Conservation (phyloP, 2,888 invertebrate species). For the Chrysina gloriosa region DNA sequence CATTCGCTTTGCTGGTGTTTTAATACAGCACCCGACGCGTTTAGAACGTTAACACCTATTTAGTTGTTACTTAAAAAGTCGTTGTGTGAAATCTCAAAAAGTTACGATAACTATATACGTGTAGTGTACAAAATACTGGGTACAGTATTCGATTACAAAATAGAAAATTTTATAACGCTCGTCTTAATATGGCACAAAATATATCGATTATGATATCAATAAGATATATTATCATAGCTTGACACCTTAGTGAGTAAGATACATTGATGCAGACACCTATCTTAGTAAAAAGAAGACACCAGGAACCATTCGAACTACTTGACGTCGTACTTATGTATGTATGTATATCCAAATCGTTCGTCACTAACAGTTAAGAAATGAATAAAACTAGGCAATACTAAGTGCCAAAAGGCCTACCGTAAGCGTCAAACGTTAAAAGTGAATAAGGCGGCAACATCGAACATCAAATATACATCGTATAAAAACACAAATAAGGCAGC, state of each 20-base stretch:
- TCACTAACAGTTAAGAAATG: neutral
- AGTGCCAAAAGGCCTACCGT: neutral
- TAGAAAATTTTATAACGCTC: slow-evolving; percentile 20
- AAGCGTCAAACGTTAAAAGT: too few species aligned
- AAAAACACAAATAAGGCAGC: neutral
- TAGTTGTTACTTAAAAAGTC: slow-evolving; percentile 15
- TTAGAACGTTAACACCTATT: slow-evolving; percentile 21
- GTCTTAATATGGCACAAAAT: slow-evolving; percentile 33
- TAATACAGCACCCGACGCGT: slow-evolving; percentile 15
- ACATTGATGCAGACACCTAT: too few species aligned
- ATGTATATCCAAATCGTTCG: neutral
- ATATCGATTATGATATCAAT: slow-evolving; percentile 14
- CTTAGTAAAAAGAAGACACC: too few species aligned
- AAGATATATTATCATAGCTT: slow-evolving; percentile 5
- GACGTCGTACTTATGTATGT: too few species aligned
- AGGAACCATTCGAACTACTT: too few species aligned
- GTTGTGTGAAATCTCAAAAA: slow-evolving; percentile 31
- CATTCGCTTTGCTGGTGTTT: neutral
- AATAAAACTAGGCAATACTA: neutral
- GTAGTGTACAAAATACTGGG: slow-evolving; percentile 1
- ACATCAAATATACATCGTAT: neutral
- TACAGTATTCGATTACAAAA: slow-evolving; percentile 32
- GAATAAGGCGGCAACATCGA: too few species aligned
- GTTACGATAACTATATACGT: slow-evolving; percentile 20
- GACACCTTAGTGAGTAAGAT: neutral